Evolutionary conservation across 2,113 vertebrate genomes (phyloP), one percentile per base, ranked within the genome.

Genomic region (Odontophorus gujanensis): DNA sequence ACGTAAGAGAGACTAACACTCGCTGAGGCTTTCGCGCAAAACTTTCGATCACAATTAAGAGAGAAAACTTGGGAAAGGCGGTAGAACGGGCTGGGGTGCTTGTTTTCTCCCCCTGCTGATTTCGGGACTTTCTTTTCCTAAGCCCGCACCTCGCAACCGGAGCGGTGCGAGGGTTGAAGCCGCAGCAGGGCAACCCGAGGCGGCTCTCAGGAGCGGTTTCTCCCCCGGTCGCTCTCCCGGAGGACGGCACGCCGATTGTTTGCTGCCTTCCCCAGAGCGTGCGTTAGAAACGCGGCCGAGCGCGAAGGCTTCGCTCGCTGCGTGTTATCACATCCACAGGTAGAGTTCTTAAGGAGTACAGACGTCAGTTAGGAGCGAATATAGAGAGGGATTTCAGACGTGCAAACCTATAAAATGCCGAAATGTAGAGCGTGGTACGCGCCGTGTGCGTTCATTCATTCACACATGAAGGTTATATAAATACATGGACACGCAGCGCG

Each of bases 11-110:
- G 45, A 72, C 90, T 96, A 77, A 93, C 62, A 12, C 86, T 36
- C 69, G 77, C 78, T 90, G 68, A 91, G 67, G n/a, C 45, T 94
- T 95, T 89, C 59, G 24, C 84, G 94, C 78, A 91, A 93, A 96
- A 97, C 92, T 97, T 95, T 87, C 85, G 93, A 95, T 94, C 97
- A 95, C 89, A n/a, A 89, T 94, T 89, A 90, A 86, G 88, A 94
- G 55, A 50, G 89, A 96, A 90, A 91, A 91, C 75, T 78, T 65
- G 9, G 66, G 85, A 45, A 78, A 58, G 87, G 89, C 69, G 71
- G 79, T 78, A 91, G 89, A 92, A 83, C 7, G 34, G 53, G 28
- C 1, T 9, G 90, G 24, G 17, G 30, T 10, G 4, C 11, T 71
- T 89, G 88, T 86, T 77, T 71, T n/a, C 47, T 18, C 36, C 80